Evolutionary conservation across 2,797 vertebrate species (phyloP).

Genomic region (Anguilla anguilla): DNA sequence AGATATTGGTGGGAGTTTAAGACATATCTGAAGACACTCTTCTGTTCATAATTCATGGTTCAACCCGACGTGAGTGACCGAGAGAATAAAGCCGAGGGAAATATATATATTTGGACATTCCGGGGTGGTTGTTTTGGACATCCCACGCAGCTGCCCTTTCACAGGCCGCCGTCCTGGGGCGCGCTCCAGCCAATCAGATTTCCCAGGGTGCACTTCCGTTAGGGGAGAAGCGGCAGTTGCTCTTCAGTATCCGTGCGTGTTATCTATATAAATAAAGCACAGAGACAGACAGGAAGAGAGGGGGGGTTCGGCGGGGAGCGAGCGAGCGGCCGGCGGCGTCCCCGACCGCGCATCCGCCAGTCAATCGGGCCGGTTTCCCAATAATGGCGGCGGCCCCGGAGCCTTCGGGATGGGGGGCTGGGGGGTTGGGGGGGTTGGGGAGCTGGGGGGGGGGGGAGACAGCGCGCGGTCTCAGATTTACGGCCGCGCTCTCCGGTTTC

Average conservation of each 20-base stretch:
- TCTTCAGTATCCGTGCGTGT: neutral
- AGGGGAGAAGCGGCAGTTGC: neutral
- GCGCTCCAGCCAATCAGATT: neutral
- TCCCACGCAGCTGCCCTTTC: neutral
- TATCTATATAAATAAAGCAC: neutral
- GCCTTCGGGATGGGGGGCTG: neutral
- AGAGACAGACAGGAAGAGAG: too few relatives aligned
- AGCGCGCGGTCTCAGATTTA: constrained; percentile 66
- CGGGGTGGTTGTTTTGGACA: neutral
- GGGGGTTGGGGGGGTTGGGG: too few relatives aligned
- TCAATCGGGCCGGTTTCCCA: neutral
- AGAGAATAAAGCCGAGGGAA: neutral
- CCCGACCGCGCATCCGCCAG: neutral
- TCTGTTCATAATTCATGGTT: neutral
- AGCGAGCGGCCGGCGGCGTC: neutral
- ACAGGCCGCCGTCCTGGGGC: neutral
- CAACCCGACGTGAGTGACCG: neutral
- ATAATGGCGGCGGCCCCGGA: neutral
- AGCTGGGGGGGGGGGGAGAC: neutral
- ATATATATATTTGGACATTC: neutral
- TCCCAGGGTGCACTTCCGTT: neutral
- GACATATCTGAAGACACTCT: neutral
- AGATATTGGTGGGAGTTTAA: neutral
- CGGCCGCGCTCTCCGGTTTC: constrained; percentile 67
- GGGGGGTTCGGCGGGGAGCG: neutral